Base-by-base conservation (phyloP, 2,888 invertebrate species). In the Adineta ricciae region DNA sequence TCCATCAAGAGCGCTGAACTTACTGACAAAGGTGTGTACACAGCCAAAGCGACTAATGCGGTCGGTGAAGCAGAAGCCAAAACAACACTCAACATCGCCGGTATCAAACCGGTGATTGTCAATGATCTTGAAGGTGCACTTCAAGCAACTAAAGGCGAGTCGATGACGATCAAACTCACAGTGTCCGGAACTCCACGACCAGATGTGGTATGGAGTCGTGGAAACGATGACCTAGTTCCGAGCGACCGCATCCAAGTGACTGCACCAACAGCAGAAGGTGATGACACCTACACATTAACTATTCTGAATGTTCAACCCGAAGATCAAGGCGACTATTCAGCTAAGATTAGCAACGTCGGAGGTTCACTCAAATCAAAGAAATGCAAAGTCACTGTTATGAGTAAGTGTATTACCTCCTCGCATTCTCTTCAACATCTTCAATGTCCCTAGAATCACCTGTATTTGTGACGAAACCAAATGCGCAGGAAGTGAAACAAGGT, bases 21-120 rank as follows among this genome's bases (percentile, higher is more conserved):
- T 9, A 27, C 56, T 7, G 86, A 86, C 41, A 82, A 56, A 54
- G 84, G 85, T 50, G 27, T 41, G 21, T 86, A 86, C n/a, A 46
- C 84, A 49, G 85, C 84, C 9, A 84, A 84, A 83, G 85, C 78
- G 14, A 78, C 85, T n/a, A 78, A 78, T 41, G 2, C 78, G 1
- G 21, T 84, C 32, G 85, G 85, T 50, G 32, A 52, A 64, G 73
- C 84, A 8, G 84, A 84, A 72, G 19, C 83, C 3, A 72, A 83
- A 49, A 54, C 49, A 27, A n/a, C 46, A 83, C 72, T 83, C 2
- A 83, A 85, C 46, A 64, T 84, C 46, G 32, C 83, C 9, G 73
- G 73, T 46, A 21, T 72, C 8, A 56, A 73, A 38, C 85, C 85
- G 11, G 41, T 52, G 24, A 83, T 85, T 78, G 24, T 27, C 4